Conservation (phyloP, 1,140 invertebrate species). For the Drosophila jambulina region DNA sequence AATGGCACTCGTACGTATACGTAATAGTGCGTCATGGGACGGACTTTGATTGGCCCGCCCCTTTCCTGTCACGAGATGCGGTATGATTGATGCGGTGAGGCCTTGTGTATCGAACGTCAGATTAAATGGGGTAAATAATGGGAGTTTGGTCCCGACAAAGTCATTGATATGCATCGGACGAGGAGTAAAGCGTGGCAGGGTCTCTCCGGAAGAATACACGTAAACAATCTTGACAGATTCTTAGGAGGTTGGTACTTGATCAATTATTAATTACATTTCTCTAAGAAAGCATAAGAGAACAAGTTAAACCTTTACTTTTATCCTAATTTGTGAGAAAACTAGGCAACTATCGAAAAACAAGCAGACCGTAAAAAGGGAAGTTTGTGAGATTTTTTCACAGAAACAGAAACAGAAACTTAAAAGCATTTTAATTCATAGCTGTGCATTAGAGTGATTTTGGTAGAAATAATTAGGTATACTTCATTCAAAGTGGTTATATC, state of each 20-base stretch:
- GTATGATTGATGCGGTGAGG: slow-evolving; percentile 64
- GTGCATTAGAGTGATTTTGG: too few species aligned
- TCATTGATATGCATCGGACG: slow-evolving; percentile 45
- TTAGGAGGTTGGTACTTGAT: neutral
- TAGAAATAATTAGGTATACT: too few species aligned
- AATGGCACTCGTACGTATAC: slow-evolving; percentile 53
- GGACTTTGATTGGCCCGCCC: slow-evolving; percentile 27
- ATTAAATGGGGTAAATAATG: slow-evolving; percentile 71
- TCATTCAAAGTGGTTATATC: too few species aligned
- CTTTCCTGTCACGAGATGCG: slow-evolving; percentile 34
- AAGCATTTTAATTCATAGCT: too few species aligned
- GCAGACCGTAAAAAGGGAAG: neutral
- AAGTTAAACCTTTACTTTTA: neutral
- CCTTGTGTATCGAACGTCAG: slow-evolving; percentile 51
- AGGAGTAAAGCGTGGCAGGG: neutral
- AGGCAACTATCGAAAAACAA: neutral
- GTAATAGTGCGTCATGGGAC: slow-evolving; percentile 14
- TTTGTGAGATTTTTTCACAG: neutral
- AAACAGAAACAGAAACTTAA: too few species aligned
- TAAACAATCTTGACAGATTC: neutral
- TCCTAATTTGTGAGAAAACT: neutral
- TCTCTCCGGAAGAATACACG: slow-evolving; percentile 5
- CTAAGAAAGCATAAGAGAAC: neutral
- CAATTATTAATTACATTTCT: neutral
- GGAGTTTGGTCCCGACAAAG: slow-evolving; percentile 5